Percentiles rank a stretch among this genome's conserved stretches.
Conservation (phyloP, 2,888 invertebrate species). For the Gnatocerus cornutus region DNA sequence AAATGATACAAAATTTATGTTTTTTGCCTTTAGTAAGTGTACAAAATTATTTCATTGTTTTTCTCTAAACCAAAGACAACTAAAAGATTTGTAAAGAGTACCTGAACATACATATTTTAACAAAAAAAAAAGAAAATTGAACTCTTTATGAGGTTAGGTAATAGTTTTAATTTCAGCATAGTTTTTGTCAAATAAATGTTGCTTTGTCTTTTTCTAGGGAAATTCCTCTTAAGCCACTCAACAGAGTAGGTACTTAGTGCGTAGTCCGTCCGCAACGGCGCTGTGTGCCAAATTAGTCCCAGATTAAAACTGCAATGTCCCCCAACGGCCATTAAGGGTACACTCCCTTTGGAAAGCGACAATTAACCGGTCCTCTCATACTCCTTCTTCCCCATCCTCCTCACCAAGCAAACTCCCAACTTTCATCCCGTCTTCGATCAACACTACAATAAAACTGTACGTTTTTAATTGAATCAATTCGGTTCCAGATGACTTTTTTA, state of each 20-base stretch:
- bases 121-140: too few relatives aligned
- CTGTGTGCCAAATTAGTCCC: slow-evolving; percentile 69
- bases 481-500: neutral
- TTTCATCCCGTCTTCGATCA: neutral
- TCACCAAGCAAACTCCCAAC: slow-evolving; percentile 19
- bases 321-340: slow-evolving; percentile 69
- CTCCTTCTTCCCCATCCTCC: slow-evolving; percentile 38
- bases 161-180: too few relatives aligned
- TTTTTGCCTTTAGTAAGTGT: too few relatives aligned
- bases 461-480: neutral
- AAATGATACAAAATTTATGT: too few relatives aligned
- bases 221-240: slow-evolving; percentile 44
- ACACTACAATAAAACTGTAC: slow-evolving; percentile 9
- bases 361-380: slow-evolving; percentile 61
- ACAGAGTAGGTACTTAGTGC: slow-evolving; percentile 52
- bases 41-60: too few relatives aligned
- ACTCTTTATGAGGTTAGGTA: too few relatives aligned
- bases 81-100: too few relatives aligned
- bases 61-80: too few relatives aligned
- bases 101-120: too few relatives aligned
- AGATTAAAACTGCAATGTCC: slow-evolving; percentile 71
- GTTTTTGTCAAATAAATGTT: too few relatives aligned
- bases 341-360: slow-evolving; percentile 65
- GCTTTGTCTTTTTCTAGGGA: slow-evolving; percentile 30
- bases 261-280: slow-evolving; percentile 65